phyloP scores from a whole-genome alignment of 2,797 vertebrate species.

The Cuniculus paca region DNA sequence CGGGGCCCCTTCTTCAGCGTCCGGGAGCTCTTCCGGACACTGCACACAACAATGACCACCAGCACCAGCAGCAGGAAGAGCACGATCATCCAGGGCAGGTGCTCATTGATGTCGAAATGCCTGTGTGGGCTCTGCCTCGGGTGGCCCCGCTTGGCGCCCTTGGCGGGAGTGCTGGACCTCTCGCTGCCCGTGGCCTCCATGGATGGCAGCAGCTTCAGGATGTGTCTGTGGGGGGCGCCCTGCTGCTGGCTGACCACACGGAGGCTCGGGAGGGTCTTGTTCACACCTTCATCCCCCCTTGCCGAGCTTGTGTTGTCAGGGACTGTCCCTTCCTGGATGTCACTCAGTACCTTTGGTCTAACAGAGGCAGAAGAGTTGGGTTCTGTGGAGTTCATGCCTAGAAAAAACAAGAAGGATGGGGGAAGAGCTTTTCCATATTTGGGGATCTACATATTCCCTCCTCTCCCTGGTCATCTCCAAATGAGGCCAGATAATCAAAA shows the following conservation, averaged over 20 bases:
- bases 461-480: slow-evolving; percentile 51
- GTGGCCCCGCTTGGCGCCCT: slow-evolving; percentile 92
- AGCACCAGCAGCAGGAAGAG: slow-evolving; percentile 96
- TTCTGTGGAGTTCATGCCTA: slow-evolving; percentile 89
- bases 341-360: slow-evolving; percentile 73
- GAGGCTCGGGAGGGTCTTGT: slow-evolving; percentile 71
- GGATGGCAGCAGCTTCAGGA: slow-evolving; percentile 87
- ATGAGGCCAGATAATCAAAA: slow-evolving; percentile 32
- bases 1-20: slow-evolving; percentile 96
- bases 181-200: slow-evolving; percentile 87
- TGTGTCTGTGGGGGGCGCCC: slow-evolving; percentile 86
- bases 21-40: slow-evolving; percentile 95
- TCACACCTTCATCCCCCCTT: slow-evolving; percentile 71
- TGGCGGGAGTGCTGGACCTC: slow-evolving; percentile 89
- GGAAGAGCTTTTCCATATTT: slow-evolving; percentile 79
- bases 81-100: slow-evolving; percentile 99
- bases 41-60: slow-evolving; percentile 97
- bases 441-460: slow-evolving; percentile 58
- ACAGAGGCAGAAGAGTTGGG: slow-evolving; percentile 85
- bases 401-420: slow-evolving; percentile 76
- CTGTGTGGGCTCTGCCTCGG: slow-evolving; percentile 91
- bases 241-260: slow-evolving; percentile 82
- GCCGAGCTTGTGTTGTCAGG: slow-evolving; percentile 84
- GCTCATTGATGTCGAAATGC: slow-evolving; percentile 98
- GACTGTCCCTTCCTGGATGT: slow-evolving; percentile 73